Evolutionary conservation across 2,888 invertebrate species (phyloP), one percentile per base, ranked within the genome.

Genomic region (Chloroclysta siterata): DNA sequence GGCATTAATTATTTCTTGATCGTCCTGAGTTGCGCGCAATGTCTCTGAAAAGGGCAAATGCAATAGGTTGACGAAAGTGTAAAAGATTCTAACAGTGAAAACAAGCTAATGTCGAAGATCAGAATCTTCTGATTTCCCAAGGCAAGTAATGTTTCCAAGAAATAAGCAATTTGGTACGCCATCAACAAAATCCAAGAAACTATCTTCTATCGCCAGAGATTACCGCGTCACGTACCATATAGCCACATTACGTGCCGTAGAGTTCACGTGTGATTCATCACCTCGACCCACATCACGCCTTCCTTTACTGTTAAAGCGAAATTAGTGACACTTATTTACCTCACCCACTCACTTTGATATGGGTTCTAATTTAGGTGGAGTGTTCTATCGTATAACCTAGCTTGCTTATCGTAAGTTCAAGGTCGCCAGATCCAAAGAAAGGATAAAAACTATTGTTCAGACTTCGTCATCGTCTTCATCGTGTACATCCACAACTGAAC

Each of bases 181-280:
- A 63, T 69, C 65, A 64, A 69, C 65, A 66, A 63, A 51, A 63
- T 63, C 66, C 55, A 58, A 68, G 68, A 71, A 70, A 70, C 66
- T 65, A 71, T 74, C 70, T 70, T 48, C 70, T 70, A 41, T 52
- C 52, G 22, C 72, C 66, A 69, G 71, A 73, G 76, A 78, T 84
- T 83, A 84, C 74, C 71, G 73, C 80, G 81, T 87, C 87, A 88
- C 86, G 86, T 86, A 84, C 77, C 77, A 74, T 76, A 80, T 73
- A 78, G 74, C 73, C 76, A 76, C 78, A 79, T 75, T 70, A 78
- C 75, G 78, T 79, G 75, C 77, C 76, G 71, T 72, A 68, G 69
- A 77, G 79, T 80, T 81, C 81, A 81, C 76, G 75, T 84, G 79
- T 86, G 87, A 89, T 82, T 88, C 87, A 88, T 84, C 80, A 77